Base-by-base conservation (phyloP, 2,888 invertebrate species). In the Drosophila gaucha region DNA sequence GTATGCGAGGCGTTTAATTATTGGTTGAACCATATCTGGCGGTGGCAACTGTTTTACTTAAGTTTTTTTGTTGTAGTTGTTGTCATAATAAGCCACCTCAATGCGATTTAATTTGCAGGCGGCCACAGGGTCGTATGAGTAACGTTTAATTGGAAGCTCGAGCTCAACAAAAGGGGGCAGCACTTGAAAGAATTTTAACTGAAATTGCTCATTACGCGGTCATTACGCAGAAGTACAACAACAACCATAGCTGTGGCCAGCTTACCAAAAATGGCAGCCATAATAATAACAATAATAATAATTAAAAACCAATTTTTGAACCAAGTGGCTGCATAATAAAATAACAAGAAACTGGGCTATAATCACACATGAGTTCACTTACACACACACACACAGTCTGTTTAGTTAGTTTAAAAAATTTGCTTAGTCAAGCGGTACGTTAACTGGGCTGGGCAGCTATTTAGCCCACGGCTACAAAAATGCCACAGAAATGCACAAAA, bases 61-160 rank as follows among this genome's bases (percentile, higher is more conserved):
- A 24, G 14, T 8, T 43, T 33, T 54, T 30, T 35, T 35, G 33
- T 44, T 54, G 38, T 2, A 12, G 31, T 18, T 50, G 47, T 51
- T 57, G 64, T 49, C 67, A 52, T 80, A 86, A 84, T 84, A 78
- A 86, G 75, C 70, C 51, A 67, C 70, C 78, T 75, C 67, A 82
- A 79, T 83, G 75, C 74, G 64, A 67, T 76, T 80, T 83, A 83
- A 86, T 77, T 85, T 80, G 80, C 84, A 62, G 69, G 68, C 77
- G 75, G 74, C 73, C 80, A 79, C 83, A 84, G 88, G 88, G 84
- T 86, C 86, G 84, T 83, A 87, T 84, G 88, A 84, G 88, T 84
- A 84, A 84, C 83, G 69, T 78, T 85, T 84, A 84, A 87, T 87
- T 85, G 86, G 73, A 51, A 44, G 51, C 24, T 38, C 12, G 30